Base-by-base conservation (phyloP, 2,888 invertebrate species). In the Rhopalosiphum nymphaeae region DNA sequence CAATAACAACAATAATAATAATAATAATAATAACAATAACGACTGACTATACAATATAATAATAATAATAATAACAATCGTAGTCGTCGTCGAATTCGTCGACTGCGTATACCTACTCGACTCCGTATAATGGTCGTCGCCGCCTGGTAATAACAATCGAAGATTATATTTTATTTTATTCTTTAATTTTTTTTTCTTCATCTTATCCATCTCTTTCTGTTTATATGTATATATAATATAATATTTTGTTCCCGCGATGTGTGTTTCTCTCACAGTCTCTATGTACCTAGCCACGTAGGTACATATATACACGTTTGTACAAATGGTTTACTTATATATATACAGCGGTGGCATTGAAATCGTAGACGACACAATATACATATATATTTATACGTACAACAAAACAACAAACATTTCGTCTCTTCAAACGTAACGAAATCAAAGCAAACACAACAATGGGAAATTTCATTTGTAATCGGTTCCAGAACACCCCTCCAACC, bases 391-490 rank as follows among this genome's bases (percentile, higher is more conserved):
- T 42, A n/a, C 53, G 26, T 42, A 56, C 16, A 29, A 93, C 89
- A 10, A 44, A 56, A 93, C 89, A 93, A 93, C 93, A 93, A 89
- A 93, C 93, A 53, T 89, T 57, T 91, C 89, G 44, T 93, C 56
- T 89, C 93, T 88, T 46, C 85, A 57, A 56, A 85, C 89, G 89
- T 57, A 89, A 89, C 84, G 89, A 89, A 93, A 93, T 93, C 93
- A 89, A 93, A 93, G 93, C 93, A 93, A 93, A 93, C 89, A 93
- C 93, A 89, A 93, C 89, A 89, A 93, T 89, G 78, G 93, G 84
- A 46, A 57, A 61, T 36, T 85, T 56, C 84, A 42, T 91, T 91
- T 85, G 84, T 85, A 93, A 93, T 93, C 93, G 67, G 93, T 93
- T 93, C 89, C 93, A 89, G 67, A 61, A 53, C 67, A 29, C 16